A percentile compares a stretch with the other conserved stretches of the same genome.
These are phyloP conservation scores for Macrobrachium nipponense DNA, from an alignment of 1,140 invertebrate genomes.

Conservation along the genomic window DNA sequence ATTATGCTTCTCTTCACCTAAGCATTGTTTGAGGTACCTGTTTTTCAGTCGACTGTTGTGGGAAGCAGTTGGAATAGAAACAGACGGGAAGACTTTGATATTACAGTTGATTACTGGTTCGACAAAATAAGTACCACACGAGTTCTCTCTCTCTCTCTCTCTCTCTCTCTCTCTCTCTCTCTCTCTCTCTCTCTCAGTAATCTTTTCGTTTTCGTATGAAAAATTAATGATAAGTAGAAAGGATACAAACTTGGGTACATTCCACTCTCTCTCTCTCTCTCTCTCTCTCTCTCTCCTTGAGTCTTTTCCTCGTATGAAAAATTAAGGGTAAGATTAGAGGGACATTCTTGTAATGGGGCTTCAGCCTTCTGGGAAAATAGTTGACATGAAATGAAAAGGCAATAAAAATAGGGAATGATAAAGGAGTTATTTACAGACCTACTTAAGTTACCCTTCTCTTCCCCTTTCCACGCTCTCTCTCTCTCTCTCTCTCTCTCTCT, in stretches of 20 bases:
- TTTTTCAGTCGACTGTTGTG: no score
- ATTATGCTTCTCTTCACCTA: no score
- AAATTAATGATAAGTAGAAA: neutral
- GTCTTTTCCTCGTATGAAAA: no score
- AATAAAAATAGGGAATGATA: no score
- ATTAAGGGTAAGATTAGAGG: no score
- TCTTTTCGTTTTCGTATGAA: neutral
- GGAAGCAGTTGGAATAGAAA: no score
- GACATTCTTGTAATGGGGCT: no score
- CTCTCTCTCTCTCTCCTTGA: neutral
- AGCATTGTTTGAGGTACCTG: no score
- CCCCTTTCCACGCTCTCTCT: neutral
- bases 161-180: neutral
- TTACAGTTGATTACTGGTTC: no score
- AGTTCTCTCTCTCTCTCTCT: neutral
- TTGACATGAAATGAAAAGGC: no score
- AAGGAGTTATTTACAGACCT: neutral
- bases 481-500: conserved; percentile 15
- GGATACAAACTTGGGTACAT: neutral
- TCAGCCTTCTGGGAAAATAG: no score
- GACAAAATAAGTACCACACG: neutral
- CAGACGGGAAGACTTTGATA: no score
- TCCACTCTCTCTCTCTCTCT: neutral
- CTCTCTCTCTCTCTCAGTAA: neutral
- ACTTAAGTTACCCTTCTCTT: neutral